Conservation (phyloP, 1,140 invertebrate species). For the Adelges cooleyi region DNA sequence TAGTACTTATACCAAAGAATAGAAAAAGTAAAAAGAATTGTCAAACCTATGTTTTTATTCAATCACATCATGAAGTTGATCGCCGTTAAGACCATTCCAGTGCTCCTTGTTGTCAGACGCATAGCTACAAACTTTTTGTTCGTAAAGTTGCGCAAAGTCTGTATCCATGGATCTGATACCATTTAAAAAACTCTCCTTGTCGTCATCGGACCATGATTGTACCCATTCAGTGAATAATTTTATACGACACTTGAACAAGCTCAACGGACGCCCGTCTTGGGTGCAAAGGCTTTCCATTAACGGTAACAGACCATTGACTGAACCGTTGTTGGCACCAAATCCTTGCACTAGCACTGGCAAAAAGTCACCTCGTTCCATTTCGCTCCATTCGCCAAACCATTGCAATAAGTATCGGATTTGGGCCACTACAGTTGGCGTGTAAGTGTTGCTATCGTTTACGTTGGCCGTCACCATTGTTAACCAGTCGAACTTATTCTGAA, state of each 20-base stretch:
- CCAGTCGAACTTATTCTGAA: too few relatives aligned
- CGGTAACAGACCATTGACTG: constrained; percentile 61
- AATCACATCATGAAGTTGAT: not conserved
- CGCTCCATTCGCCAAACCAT: constrained; percentile 83
- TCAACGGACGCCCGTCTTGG: constrained; percentile 58
- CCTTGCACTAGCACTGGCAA: constrained; percentile 61
- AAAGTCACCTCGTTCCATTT: constrained; percentile 73
- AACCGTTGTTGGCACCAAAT: constrained; percentile 40
- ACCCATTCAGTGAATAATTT: constrained; percentile 82
- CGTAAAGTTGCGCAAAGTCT: constrained; percentile 57
- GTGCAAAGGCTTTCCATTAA: constrained; percentile 52
- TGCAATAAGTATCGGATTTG: constrained; percentile 66
- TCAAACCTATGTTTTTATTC: too few relatives aligned
- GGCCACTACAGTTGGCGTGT: constrained; percentile 40
- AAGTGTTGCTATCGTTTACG: not conserved
- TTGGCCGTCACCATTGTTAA: not conserved
- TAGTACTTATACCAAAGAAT: too few relatives aligned
- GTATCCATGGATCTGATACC: constrained; percentile 57
- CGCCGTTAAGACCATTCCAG: constrained; percentile 2
- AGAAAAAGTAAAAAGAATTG: too few relatives aligned
- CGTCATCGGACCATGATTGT: constrained; percentile 61
- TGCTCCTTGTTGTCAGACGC: not conserved
- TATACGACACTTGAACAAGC: constrained; percentile 75
- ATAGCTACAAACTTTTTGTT: constrained; percentile 39
- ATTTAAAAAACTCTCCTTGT: constrained; percentile 55